These are phyloP conservation scores for Cotesia vestalis DNA, from an alignment of 1,140 invertebrate genomes.

Conservation along the genomic window DNA sequence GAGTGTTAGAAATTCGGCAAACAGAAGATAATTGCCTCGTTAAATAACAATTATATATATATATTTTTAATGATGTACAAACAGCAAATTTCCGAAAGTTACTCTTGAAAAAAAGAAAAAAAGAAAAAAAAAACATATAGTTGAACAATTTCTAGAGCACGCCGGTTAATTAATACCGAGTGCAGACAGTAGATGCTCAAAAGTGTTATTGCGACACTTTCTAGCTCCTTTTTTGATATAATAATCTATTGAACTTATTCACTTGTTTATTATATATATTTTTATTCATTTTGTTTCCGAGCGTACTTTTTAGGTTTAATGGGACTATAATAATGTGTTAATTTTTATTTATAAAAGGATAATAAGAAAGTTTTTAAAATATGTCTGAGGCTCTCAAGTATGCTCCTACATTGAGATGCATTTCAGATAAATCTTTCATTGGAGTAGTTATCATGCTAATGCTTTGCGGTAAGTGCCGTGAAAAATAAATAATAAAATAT, in stretches of 20 bases:
- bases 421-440: conserved; percentile 17
- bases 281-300: neutral
- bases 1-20: neutral
- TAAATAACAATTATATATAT: no score
- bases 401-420: conserved; percentile 1
- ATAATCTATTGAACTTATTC: neutral
- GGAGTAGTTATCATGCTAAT: conserved; percentile 9
- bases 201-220: conserved; percentile 9
- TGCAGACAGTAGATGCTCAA: neutral
- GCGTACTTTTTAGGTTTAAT: no score
- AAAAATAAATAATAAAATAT: no score
- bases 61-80: no score
- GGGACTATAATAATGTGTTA: neutral
- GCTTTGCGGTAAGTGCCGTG: conserved; percentile 1
- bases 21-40: no score
- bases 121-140: neutral
- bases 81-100: no score
- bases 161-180: conserved; percentile 16
- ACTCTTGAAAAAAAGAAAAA: no score
- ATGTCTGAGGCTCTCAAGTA: no score
- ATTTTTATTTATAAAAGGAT: neutral
- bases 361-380: neutral
- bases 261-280: conserved; percentile 8
- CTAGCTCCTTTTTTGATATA: conserved; percentile 19
- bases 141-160: conserved; percentile 3